A percentile compares a stretch with the other conserved stretches of the same genome.
Evolutionary conservation across 2,113 vertebrate species (phyloP).

Genomic region (Eira barbara): DNA sequence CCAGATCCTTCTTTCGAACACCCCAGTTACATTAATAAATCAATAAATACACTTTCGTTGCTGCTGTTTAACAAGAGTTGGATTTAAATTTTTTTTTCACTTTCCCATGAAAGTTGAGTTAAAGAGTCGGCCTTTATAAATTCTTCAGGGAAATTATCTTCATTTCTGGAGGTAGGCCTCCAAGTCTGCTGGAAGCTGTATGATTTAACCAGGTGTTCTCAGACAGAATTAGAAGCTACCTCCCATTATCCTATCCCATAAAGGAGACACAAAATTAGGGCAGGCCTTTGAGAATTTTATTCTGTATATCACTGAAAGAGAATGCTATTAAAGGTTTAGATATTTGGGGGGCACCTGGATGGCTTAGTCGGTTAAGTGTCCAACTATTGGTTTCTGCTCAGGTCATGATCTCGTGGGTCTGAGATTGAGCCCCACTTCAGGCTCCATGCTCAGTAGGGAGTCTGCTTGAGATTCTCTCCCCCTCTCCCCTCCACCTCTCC

Average conservation of each 20-base stretch:
- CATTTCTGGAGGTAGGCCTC: neutral
- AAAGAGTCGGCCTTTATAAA: neutral
- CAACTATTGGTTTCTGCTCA: neutral
- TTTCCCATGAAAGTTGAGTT: neutral
- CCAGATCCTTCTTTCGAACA: neutral
- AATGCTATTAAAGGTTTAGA: neutral
- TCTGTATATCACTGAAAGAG: neutral
- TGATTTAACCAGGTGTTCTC: neutral
- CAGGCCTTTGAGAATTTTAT: neutral
- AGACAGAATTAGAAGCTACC: neutral
- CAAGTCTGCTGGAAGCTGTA: neutral
- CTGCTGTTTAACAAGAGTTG: neutral
- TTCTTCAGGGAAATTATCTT: neutral
- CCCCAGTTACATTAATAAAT: constrained; percentile 37
- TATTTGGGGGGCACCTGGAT: neutral
- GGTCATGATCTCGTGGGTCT: neutral
- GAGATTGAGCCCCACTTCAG: neutral
- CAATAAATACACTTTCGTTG: constrained; percentile 35
- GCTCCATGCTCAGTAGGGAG: neutral
- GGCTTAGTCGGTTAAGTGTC: neutral
- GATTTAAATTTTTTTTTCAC: neutral
- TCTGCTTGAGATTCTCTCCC: neutral
- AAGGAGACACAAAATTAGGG: neutral
- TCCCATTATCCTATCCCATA: neutral
- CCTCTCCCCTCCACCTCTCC: too few relatives aligned